A percentile compares a stretch with the other conserved stretches of the same genome.
phyloP scores from a whole-genome alignment of 2,888 invertebrate genomes.

The Napeogenes sylphis region DNA sequence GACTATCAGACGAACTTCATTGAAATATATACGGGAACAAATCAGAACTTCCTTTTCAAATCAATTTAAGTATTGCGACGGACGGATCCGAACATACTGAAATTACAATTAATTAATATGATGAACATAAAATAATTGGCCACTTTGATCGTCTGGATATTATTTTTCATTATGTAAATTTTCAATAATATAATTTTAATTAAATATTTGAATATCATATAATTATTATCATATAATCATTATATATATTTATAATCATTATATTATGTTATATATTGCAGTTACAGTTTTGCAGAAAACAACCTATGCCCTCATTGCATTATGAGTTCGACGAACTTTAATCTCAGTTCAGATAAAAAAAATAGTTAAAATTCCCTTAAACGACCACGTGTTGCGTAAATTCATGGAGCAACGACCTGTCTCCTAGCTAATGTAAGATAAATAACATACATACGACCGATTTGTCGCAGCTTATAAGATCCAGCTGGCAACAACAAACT shows the following conservation, averaged over 20 bases:
- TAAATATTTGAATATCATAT: too few species aligned
- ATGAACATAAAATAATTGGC: not conserved
- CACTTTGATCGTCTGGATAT: too few species aligned
- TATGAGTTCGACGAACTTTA: constrained; percentile 34
- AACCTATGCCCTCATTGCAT: constrained; percentile 13
- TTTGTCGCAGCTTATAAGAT: constrained; percentile 40
- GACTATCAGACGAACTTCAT: constrained; percentile 21
- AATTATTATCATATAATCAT: too few species aligned
- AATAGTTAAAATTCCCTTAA: constrained; percentile 14
- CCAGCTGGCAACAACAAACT: not conserved
- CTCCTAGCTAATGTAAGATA: constrained; percentile 48
- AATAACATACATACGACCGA: constrained; percentile 49
- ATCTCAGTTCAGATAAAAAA: constrained; percentile 30
- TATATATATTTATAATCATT: too few species aligned
- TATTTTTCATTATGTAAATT: too few species aligned
- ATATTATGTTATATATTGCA: too few species aligned
- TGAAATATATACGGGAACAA: constrained; percentile 21
- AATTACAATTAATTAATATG: constrained; percentile 2
- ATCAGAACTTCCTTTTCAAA: constrained; percentile 17
- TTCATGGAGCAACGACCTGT: constrained; percentile 51
- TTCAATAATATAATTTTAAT: too few species aligned
- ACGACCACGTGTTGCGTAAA: constrained; percentile 44
- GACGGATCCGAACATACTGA: not conserved
- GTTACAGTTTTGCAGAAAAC: not conserved
- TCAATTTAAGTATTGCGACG: not conserved